Evolutionary conservation across 2,797 vertebrate genomes (phyloP).

Genomic region (Bovichtus variegatus): DNA sequence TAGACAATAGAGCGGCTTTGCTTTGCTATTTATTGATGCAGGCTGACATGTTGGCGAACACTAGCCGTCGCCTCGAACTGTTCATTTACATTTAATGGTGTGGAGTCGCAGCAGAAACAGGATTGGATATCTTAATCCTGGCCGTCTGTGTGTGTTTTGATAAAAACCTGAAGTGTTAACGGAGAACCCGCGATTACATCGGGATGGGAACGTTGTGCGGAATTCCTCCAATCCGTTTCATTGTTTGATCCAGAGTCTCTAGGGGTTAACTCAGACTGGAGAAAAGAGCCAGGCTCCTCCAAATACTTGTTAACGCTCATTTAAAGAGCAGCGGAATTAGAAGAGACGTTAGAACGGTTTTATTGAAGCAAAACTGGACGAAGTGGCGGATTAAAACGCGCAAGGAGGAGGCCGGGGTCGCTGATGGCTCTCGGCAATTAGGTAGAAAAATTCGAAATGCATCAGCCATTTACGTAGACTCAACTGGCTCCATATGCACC

Average conservation of each 20-base stretch:
- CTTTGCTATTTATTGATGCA: slow-evolving; percentile 76
- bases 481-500: slow-evolving; percentile 86
- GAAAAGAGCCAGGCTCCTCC: slow-evolving; percentile 55
- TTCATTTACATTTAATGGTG: slow-evolving; percentile 62
- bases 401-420: slow-evolving; percentile 66
- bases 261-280: slow-evolving; percentile 82
- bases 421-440: slow-evolving; percentile 82
- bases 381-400: slow-evolving; percentile 55
- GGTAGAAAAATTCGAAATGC: slow-evolving; percentile 84
- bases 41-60: slow-evolving; percentile 79
- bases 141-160: neutral
- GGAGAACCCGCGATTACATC: slow-evolving; percentile 44
- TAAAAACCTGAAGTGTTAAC: slow-evolving; percentile 31
- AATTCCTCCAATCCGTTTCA: slow-evolving; percentile 82
- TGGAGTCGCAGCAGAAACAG: slow-evolving; percentile 27
- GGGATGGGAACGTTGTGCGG: slow-evolving; percentile 59
- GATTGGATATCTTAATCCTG: neutral
- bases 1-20: slow-evolving; percentile 83
- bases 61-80: slow-evolving; percentile 71
- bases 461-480: slow-evolving; percentile 90
- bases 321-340: slow-evolving; percentile 28
- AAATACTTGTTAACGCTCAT: slow-evolving; percentile 42
- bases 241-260: slow-evolving; percentile 88
- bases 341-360: slow-evolving; percentile 16
- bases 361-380: slow-evolving; percentile 21